A percentile compares a stretch with the other conserved stretches of the same genome.
Conservation (phyloP, 2,113 vertebrate species). For the Forbesichthys agassizii region DNA sequence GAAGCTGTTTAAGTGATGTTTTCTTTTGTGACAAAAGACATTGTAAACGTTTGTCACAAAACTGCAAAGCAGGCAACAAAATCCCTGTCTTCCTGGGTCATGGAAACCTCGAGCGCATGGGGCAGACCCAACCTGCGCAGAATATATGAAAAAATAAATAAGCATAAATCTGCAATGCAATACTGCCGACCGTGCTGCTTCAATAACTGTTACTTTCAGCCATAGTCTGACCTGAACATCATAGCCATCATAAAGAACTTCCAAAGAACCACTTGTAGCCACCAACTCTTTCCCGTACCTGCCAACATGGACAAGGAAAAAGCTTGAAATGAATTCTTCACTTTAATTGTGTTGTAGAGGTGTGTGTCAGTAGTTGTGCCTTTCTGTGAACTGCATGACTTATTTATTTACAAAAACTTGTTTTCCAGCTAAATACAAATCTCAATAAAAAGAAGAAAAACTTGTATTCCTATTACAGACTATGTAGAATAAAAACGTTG, state of each 20-base stretch:
- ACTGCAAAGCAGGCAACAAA: conserved; percentile 74
- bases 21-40: conserved; percentile 20
- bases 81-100: conserved; percentile 71
- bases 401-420: conserved; percentile 53
- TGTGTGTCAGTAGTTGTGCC: conserved; percentile 68
- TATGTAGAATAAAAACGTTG: conserved; percentile 57
- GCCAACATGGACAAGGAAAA: conserved; percentile 45
- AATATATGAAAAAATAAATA: conserved; percentile 14
- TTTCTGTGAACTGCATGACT: conserved; percentile 77
- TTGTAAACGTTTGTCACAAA: conserved; percentile 20
- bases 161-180: conserved; percentile 59
- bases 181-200: conserved; percentile 68
- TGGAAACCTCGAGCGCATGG: conserved; percentile 22
- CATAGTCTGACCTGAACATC: conserved; percentile 20
- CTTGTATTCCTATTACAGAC: conserved; percentile 58
- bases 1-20: conserved; percentile 24
- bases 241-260: conserved; percentile 44
- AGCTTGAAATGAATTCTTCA: conserved; percentile 38
- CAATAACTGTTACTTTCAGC: conserved; percentile 36
- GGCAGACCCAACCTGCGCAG: conserved; percentile 40
- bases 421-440: conserved; percentile 50
- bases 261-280: conserved; percentile 46
- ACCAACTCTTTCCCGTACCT: conserved; percentile 18
- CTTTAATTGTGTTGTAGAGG: conserved; percentile 62
- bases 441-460: conserved; percentile 33